Evolutionary conservation across 2,797 vertebrate genomes (phyloP).

Genomic region (Pelochelys cantorii): DNA sequence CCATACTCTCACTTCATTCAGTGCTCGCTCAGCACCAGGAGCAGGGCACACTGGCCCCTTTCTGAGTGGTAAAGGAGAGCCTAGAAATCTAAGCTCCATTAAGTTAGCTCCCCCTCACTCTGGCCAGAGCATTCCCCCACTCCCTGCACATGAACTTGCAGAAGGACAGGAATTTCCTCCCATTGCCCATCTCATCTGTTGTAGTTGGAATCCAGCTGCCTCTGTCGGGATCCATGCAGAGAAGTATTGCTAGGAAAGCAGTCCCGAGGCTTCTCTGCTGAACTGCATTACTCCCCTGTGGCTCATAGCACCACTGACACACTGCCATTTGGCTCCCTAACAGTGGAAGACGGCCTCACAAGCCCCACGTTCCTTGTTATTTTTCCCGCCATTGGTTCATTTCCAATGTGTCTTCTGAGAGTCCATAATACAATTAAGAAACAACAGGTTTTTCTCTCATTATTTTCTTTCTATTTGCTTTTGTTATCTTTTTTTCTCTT

Average conservation of each 20-base stretch:
- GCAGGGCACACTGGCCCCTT: background rate
- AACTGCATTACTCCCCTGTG: background rate
- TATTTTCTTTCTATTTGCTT: background rate
- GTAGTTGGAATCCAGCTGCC: background rate
- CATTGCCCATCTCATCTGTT: background rate
- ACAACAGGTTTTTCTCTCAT: background rate
- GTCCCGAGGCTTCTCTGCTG: background rate
- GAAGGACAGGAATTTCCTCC: background rate
- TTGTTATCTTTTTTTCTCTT: background rate
- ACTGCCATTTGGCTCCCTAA: background rate
- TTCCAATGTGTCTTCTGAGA: background rate
- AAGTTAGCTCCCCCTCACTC: background rate
- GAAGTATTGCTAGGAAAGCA: background rate
- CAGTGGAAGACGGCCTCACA: background rate
- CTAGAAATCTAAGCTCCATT: background rate
- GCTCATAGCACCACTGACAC: background rate
- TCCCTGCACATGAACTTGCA: background rate
- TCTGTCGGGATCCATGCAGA: background rate
- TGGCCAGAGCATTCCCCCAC: background rate
- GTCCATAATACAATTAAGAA: background rate
- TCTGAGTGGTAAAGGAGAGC: background rate
- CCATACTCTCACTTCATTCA: background rate
- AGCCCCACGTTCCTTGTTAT: background rate
- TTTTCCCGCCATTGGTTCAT: constrained; percentile 16
- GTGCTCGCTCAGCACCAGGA: background rate